A percentile compares a stretch with the other conserved stretches of the same genome.
Evolutionary conservation across 2,797 vertebrate genomes (phyloP).

Genomic region (Tragopan temminckii): DNA sequence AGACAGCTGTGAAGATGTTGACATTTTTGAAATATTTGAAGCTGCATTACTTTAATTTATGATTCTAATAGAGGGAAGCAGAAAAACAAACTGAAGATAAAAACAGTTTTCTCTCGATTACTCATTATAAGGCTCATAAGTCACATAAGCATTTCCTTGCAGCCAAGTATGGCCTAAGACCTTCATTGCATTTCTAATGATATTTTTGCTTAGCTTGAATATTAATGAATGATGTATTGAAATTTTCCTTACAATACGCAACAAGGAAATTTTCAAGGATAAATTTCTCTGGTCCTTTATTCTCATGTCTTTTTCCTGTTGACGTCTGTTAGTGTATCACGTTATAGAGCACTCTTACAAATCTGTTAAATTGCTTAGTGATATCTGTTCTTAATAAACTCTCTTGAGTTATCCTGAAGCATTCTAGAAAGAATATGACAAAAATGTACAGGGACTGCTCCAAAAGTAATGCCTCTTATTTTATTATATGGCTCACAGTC

Average conservation of each 20-base stretch:
- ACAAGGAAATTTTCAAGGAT: not conserved
- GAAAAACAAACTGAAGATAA: slow-evolving; percentile 1
- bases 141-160: slow-evolving; percentile 20
- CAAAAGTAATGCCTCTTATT: not conserved
- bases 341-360: not conserved
- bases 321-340: fast-evolving
- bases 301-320: too few species aligned
- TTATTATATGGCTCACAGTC: not conserved
- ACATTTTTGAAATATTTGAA: not conserved
- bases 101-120: not conserved
- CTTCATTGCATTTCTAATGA: slow-evolving; percentile 38
- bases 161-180: slow-evolving; percentile 5
- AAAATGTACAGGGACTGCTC: not conserved
- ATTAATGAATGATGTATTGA: slow-evolving; percentile 1
- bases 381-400: not conserved
- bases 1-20: not conserved
- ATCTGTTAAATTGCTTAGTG: not conserved
- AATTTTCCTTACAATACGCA: not conserved
- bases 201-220: slow-evolving; percentile 41
- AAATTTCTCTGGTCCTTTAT: not conserved
- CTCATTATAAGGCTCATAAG: slow-evolving; percentile 35
- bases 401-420: not conserved
- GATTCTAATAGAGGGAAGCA: not conserved
- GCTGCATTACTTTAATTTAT: not conserved
- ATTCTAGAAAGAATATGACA: not conserved